Base-by-base conservation (phyloP, 1,140 invertebrate genomes). In the Zeugodacus cucurbitae region DNA sequence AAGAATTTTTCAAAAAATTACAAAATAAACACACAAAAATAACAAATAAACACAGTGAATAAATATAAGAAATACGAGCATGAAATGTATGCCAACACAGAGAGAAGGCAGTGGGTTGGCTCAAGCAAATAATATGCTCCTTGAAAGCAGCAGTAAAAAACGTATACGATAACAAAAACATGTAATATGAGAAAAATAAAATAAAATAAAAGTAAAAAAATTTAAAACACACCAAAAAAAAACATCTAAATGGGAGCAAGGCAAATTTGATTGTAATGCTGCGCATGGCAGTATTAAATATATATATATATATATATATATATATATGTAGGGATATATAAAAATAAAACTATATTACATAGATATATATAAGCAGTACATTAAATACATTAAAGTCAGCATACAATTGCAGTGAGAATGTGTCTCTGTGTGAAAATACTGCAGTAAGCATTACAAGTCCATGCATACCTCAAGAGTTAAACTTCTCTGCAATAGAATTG, bases 1-100 rank as follows among this genome's bases (percentile, higher is more conserved):
- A 74, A 41, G 4, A 74, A 74, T 37, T 74, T 41, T 74, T 74
- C n/a, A 34, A 74, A 74, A 74, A 62, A 74, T 37, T 74, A 67
- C 48, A 54, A 34, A 26, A 67, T 26, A 64, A 64, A 64, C 26
- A 29, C 22, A 67, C 14, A 67, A 32, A 8, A 67, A 67, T 32
- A 67, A 74, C 34, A 41, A 74, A 22, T 32, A 70, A 41, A 70
- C 34, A 37, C 29, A 74, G 37, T 41, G 20, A 37, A 74, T 41
- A 74, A 41, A 74, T 41, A 74, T 74, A n/a, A 37, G 67, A 8
- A 22, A 74, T 74, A 74, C 67, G 34, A 41, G 67, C 34, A 74
- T 11, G 67, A 37, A 74, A 74, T 74, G 67, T 32, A 54, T 54
- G 48, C 17, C 48, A 54, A 17, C 48, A 4, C 3, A 17, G 48